These are phyloP conservation scores for Empis livida DNA, from an alignment of 2,888 invertebrate species.

Conservation along the genomic window DNA sequence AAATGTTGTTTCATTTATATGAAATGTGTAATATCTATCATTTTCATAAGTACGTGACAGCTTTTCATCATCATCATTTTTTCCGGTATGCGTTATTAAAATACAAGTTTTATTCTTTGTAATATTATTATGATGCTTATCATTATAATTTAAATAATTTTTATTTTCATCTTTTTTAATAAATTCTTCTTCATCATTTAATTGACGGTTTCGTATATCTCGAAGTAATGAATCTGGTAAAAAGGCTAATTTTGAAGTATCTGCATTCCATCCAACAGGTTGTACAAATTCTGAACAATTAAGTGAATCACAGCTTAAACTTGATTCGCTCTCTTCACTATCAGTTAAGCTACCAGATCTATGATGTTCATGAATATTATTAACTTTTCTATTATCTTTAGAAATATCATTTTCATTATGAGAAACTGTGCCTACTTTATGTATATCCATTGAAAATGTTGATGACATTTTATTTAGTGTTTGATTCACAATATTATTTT, in stretches of 20 bases:
- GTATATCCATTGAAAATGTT: too few species aligned
- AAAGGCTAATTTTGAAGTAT: slow-evolving; percentile 36
- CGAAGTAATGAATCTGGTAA: slow-evolving; percentile 53
- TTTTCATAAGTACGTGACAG: slow-evolving; percentile 44
- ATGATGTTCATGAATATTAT: slow-evolving; percentile 33
- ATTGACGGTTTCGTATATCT: slow-evolving; percentile 53
- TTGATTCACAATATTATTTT: too few species aligned
- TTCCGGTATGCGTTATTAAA: neutral
- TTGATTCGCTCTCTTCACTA: slow-evolving; percentile 52
- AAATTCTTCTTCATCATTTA: neutral
- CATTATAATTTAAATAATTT: neutral
- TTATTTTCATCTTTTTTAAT: neutral
- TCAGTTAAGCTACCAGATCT: slow-evolving; percentile 44
- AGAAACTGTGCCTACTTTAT: too few species aligned
- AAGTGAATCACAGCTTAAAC: slow-evolving; percentile 69
- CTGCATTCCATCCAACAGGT: neutral
- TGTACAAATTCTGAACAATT: slow-evolving; percentile 52
- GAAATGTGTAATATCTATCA: slow-evolving; percentile 71
- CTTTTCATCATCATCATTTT: neutral
- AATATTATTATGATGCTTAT: neutral
- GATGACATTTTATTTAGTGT: too few species aligned
- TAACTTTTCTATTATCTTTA: slow-evolving; percentile 4
- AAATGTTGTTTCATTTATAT: slow-evolving; percentile 54
- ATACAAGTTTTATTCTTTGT: neutral
- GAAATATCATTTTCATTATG: slow-evolving; percentile 15